Evolutionary conservation across 2,797 vertebrate species (phyloP).

Genomic region (Paratrypauchen microcephalus): DNA sequence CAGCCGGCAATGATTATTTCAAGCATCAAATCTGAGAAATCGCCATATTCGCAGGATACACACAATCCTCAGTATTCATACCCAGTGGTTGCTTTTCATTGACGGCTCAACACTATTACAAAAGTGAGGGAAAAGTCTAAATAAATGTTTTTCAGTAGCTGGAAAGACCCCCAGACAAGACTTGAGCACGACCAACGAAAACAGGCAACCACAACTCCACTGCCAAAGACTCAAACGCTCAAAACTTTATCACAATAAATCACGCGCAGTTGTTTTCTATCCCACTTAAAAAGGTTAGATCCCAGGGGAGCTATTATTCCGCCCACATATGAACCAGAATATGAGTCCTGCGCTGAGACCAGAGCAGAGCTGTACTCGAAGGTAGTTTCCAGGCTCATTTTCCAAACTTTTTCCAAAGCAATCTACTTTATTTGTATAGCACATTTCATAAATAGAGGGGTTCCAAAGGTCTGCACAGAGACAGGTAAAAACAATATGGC

Average conservation of each 20-base stretch:
- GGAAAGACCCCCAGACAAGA: constrained; percentile 55
- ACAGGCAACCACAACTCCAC: constrained; percentile 54
- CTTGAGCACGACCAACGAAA: constrained; percentile 52
- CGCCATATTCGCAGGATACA: too few species aligned
- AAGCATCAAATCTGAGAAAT: too few species aligned
- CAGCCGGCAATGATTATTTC: too few species aligned
- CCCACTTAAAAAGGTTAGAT: constrained; percentile 75
- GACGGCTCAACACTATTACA: constrained; percentile 43
- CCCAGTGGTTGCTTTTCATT: neutral
- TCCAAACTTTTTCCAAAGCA: neutral
- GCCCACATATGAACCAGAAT: constrained; percentile 56
- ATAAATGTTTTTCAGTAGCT: constrained; percentile 74
- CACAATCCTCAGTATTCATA: neutral
- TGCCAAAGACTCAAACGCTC: constrained; percentile 68
- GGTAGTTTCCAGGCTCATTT: neutral
- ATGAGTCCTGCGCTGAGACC: constrained; percentile 30
- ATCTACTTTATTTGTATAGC: too few species aligned
- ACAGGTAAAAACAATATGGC: too few species aligned
- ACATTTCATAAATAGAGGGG: too few species aligned
- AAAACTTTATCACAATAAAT: constrained; percentile 77
- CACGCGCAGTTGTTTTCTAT: constrained; percentile 75
- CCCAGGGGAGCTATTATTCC: constrained; percentile 69
- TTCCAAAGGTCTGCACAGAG: neutral
- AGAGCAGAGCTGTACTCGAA: neutral
- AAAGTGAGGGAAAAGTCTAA: constrained; percentile 62